These are phyloP conservation scores for Forbesichthys papilliferus DNA, from an alignment of 2,113 vertebrate genomes.

Conservation along the genomic window DNA sequence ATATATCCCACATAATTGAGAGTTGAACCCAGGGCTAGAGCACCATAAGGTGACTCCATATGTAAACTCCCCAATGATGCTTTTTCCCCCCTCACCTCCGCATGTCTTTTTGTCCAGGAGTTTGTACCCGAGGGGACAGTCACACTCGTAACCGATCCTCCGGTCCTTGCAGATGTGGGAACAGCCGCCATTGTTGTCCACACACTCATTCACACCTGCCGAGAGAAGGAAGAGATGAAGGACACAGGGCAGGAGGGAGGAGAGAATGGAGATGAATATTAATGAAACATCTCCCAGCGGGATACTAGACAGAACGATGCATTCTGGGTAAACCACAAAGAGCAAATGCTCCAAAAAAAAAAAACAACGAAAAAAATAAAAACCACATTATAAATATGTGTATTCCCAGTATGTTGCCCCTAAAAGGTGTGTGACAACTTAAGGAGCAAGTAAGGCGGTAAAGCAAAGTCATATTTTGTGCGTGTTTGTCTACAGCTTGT, in stretches of 20 bases:
- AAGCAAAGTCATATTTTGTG: neutral
- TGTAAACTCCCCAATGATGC: neutral
- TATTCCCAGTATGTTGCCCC: neutral
- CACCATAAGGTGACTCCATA: too few species aligned
- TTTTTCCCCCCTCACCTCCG: constrained; percentile 80
- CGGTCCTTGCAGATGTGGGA: constrained; percentile 94
- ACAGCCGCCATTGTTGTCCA: constrained; percentile 91
- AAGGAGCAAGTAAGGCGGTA: neutral
- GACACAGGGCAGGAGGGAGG: neutral
- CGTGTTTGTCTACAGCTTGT: constrained; percentile 9
- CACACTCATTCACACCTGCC: constrained; percentile 80
- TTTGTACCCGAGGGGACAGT: constrained; percentile 91
- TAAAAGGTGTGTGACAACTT: too few species aligned
- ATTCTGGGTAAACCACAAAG: neutral
- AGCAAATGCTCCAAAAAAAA: constrained; percentile 1
- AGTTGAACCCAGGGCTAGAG: too few species aligned
- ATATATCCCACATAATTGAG: too few species aligned
- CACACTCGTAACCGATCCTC: constrained; percentile 89
- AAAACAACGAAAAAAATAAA: too few species aligned
- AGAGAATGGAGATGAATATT: constrained; percentile 13
- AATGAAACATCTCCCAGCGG: constrained; percentile 24
- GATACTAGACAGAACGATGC: constrained; percentile 11
- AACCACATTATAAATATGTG: neutral
- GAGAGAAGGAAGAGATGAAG: constrained; percentile 1
- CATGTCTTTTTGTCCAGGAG: constrained; percentile 97